Percentiles rank a stretch among this genome's conserved stretches.
Evolutionary conservation across 1,140 invertebrate genomes (phyloP).

Genomic region (Hormaphis cornu): DNA sequence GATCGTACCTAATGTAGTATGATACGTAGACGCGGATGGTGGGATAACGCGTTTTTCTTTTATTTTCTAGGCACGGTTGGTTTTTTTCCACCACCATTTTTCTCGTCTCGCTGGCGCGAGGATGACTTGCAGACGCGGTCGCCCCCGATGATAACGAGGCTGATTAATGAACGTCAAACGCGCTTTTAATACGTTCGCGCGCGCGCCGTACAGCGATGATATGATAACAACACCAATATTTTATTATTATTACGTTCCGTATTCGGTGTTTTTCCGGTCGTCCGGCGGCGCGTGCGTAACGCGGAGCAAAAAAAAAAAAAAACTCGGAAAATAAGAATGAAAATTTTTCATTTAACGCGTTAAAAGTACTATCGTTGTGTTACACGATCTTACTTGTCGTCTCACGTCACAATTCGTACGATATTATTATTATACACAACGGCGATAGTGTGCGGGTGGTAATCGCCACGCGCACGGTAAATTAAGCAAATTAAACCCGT

Average conservation of each 20-base stretch:
- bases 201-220: neutral
- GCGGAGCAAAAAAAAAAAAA: neutral
- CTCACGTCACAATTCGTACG: neutral
- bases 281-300: neutral
- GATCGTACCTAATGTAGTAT: no score
- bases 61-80: neutral
- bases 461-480: neutral
- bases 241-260: no score
- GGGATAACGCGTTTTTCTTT: neutral
- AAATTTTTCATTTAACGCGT: neutral
- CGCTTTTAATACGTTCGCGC: constrained; percentile 22
- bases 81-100: neutral
- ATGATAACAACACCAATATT: no score
- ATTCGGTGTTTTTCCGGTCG: no score
- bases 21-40: no score
- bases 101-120: neutral
- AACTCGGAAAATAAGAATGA: neutral
- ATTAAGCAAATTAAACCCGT: constrained; percentile 6
- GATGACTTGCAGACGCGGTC: constrained; percentile 11
- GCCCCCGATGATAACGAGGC: constrained; percentile 10
- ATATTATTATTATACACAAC: neutral
- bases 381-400: no score
- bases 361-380: no score
- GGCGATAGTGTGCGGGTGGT: neutral
- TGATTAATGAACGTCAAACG: constrained; percentile 29